Base-by-base conservation (phyloP, 1,140 invertebrate genomes). In the Physella acuta region DNA sequence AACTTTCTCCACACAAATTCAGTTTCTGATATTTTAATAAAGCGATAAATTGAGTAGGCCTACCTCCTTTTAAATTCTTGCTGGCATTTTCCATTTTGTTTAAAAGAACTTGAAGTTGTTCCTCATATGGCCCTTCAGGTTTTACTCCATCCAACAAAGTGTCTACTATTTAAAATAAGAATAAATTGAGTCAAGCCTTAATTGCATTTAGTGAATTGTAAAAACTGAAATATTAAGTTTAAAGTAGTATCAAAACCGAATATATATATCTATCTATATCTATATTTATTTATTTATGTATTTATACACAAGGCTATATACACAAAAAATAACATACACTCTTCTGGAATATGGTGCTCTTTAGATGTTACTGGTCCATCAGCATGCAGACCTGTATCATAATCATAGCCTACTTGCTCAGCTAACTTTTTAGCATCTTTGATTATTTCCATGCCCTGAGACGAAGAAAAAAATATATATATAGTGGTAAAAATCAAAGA, bases 401-500 rank as follows among this genome's bases (percentile, higher is more conserved):
- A 71, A 77, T 89, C 87, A 81, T 86, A 88, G 5, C 90, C 92
- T 36, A 90, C 88, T 16, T 87, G 83, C 68, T 92, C 90, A 3
- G 93, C 83, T 71, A 93, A 91, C 75, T 91, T 90, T 3, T 90
- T 87, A 3, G 91, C 90, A 79, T 92, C 89, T 28, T 91, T 89
- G 75, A 97, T 91, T 17, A 95, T 86, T 0, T 87, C 85, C 31
- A 88, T 88, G 56, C 93, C 93, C 86, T 87, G 68, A 53, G 76
- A 73, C 59, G 55, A 72, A 63, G 56, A 3, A 3, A 44, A 34
- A 62, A 4, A 14, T 24, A 44, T 14, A 60, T n/a, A 26, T 26
- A n/a, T n/a, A n/a, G n/a, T n/a, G n/a, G n/a, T n/a, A n/a, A n/a
- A n/a, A n/a, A n/a, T n/a, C 44, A 49, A 49, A 49, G 44, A n/a